Conservation (phyloP, 2,113 vertebrate species). For the Gambusia affinis region DNA sequence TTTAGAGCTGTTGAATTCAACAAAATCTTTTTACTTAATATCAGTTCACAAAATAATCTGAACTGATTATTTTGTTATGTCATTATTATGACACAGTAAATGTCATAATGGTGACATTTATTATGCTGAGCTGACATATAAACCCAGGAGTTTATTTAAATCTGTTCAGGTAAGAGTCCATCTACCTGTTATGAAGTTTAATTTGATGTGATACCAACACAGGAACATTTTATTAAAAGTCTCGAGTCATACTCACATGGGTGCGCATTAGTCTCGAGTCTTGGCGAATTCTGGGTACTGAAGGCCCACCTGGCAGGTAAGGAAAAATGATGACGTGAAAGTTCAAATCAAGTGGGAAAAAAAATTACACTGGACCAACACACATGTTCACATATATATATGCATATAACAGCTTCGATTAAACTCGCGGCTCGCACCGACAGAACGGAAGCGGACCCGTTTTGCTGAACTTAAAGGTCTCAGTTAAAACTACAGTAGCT, state of each 20-base stretch:
- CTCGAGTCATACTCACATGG: conserved; percentile 65
- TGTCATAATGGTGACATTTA: no score
- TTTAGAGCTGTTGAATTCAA: no score
- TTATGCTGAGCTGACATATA: no score
- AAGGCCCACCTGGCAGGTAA: conserved; percentile 1
- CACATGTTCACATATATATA: neutral
- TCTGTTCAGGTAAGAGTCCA: no score
- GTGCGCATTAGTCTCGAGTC: conserved; percentile 39
- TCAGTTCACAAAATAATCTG: no score
- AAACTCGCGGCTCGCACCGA: neutral
- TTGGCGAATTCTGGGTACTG: conserved; percentile 23
- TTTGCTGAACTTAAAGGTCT: neutral
- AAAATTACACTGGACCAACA: no score
- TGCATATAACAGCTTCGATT: neutral
- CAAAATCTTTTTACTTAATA: no score
- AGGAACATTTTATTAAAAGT: neutral
- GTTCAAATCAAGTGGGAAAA: neutral
- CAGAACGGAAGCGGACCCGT: neutral
- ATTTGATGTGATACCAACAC: no score
- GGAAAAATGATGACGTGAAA: neutral
- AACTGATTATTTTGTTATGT: no score
- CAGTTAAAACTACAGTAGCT: neutral
- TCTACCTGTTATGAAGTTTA: neutral
- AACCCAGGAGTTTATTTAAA: no score
- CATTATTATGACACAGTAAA: no score